Evolutionary conservation across 2,888 invertebrate species (phyloP).

Genomic region (Girardia tigrina): DNA sequence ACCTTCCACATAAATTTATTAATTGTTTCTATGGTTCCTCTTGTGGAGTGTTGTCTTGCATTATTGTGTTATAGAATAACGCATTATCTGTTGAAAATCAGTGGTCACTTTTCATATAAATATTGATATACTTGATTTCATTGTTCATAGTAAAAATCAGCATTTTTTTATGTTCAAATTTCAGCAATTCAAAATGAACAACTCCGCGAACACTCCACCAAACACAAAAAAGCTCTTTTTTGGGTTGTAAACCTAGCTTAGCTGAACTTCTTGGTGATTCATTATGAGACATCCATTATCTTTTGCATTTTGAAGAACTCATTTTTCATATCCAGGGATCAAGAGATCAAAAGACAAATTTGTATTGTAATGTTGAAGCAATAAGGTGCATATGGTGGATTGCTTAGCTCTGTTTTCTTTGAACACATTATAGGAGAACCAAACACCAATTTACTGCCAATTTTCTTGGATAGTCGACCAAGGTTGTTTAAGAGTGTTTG

Average conservation of each 20-base stretch:
- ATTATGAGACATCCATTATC: background rate
- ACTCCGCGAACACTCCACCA: background rate
- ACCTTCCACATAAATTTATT: background rate
- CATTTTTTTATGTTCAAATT: no score
- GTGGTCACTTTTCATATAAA: background rate
- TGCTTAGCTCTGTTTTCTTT: background rate
- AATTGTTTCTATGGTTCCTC: background rate
- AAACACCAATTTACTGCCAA: background rate
- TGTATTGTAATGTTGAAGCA: no score
- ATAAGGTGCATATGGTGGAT: no score
- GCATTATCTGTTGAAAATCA: background rate
- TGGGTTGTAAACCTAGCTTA: background rate
- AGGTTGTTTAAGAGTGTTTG: background rate
- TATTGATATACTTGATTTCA: background rate
- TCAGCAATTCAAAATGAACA: background rate
- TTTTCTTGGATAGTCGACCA: background rate
- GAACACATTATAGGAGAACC: background rate
- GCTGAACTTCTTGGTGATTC: background rate
- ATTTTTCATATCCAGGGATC: no score
- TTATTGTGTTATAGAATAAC: background rate
- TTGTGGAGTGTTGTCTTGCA: background rate
- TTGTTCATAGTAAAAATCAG: background rate
- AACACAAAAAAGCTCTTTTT: background rate
- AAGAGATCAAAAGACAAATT: no score
- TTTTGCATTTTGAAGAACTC: no score